Base-by-base conservation (phyloP, 2,113 vertebrate genomes). In the Dunckerocampus dactyliophorus region DNA sequence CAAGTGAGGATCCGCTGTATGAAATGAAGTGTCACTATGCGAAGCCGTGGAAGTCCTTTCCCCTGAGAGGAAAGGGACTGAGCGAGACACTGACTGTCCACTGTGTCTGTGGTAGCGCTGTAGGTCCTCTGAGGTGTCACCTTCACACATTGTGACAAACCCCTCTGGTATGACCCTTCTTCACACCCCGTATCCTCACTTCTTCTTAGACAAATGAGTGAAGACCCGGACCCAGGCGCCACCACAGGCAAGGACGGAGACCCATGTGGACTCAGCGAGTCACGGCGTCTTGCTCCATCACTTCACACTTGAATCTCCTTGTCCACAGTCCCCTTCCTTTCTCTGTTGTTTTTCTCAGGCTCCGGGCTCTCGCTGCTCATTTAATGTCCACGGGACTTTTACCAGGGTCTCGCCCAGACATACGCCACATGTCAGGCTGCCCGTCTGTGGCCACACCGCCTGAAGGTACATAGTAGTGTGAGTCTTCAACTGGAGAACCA, bases 231-330 rank as follows among this genome's bases (percentile, higher is more conserved):
- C 53, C 71, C 31, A 28, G 84, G 64, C 80, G 66, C 70, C 9
- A 88, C 89, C 87, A 87, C 79, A 89, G 90, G 88, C 86, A 91
- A 90, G 85, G 86, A 88, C 81, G 42, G 75, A 69, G 73, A 56
- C 71, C 63, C 10, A 31, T 17, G 49, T 67, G 75, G 79, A 69
- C 73, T 80, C 66, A 61, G 70, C 71, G 80, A 81, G 76, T 79
- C 71, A 77, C 53, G 13, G 81, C 82, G 74, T 82, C 75, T 82
- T 68, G 68, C 84, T 73, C 77, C 78, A 82, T 87, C 82, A 85
- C 81, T 86, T 88, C 86, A 80, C 82, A 80, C 79, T 78, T 82
- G 59, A 58, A 78, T 59, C 59, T 76, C 81, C 70, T 62, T 28
- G 20, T 45, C 69, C 60, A 0, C 24, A 15, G 31, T 74, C 67